A percentile compares a stretch with the other conserved stretches of the same genome.
These are phyloP conservation scores for Ciconia nigra DNA, from an alignment of 2,797 vertebrate species.

Conservation along the genomic window DNA sequence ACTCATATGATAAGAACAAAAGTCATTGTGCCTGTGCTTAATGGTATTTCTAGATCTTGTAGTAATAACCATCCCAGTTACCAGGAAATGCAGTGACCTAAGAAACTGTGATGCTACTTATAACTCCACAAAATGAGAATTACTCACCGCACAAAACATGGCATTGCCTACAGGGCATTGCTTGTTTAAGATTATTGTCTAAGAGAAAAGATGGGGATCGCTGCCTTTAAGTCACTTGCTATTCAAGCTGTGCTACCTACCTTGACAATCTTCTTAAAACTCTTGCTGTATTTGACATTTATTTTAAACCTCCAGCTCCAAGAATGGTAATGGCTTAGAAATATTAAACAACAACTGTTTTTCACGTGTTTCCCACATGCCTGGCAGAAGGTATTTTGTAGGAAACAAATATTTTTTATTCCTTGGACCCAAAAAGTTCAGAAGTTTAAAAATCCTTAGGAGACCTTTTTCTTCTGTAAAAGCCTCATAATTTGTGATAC, in stretches of 20 bases:
- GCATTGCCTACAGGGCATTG: background rate
- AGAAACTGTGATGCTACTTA: background rate
- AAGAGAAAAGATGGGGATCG: background rate
- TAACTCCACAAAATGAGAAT: background rate
- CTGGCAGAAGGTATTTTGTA: background rate
- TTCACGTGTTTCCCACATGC: background rate
- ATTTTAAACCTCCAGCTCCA: background rate
- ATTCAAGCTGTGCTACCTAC: background rate
- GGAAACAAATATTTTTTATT: background rate
- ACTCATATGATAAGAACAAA: background rate
- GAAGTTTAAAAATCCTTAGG: background rate
- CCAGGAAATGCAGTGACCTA: background rate
- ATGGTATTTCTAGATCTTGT: background rate
- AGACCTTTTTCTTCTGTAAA: background rate
- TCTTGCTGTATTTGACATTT: background rate
- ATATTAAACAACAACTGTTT: background rate
- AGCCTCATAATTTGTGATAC: background rate
- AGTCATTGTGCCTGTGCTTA: background rate
- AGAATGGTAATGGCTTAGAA: background rate
- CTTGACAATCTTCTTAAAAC: background rate
- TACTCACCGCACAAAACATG: background rate
- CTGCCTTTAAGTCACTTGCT: background rate
- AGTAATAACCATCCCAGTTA: background rate
- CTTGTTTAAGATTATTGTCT: background rate
- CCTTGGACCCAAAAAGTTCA: background rate